Base-by-base conservation (phyloP, 2,113 vertebrate species). In the Forbesichthys papilliferus region DNA sequence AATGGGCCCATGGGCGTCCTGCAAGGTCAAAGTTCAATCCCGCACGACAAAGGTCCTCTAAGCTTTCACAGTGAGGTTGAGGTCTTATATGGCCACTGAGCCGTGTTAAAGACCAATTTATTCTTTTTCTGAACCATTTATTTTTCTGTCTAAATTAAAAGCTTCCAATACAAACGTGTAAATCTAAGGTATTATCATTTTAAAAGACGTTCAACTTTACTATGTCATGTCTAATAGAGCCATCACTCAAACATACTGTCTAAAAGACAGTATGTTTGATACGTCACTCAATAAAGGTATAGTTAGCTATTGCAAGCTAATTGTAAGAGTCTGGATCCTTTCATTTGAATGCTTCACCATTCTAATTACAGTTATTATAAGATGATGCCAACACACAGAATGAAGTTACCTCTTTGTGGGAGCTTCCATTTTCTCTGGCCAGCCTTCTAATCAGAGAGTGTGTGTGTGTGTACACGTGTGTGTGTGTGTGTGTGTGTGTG, bases 11-110 rank as follows among this genome's bases (percentile, higher is more conserved):
- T 46, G 68, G 71, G 68, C 75, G 64, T 65, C 58, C 72, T 59
- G 14, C 51, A 66, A 67, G 74, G 75, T 78, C 60, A 81, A 53
- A 84, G 85, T 64, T 84, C 72, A 80, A 63, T 53, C 77, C 49
- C 34, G 20, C 13, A 64, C 73, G 72, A 7, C 78, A 83, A 69
- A 83, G 72, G 61, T 68, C 67, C 54, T 54, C 64, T 36, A 77
- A 54, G 48, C 58, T 67, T 52, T 58, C 11, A 3, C 52, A 47
- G 64, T 33, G 64, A 14, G 33, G 46, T 56, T 48, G 0, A 63
- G 36, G 36, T 51, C 11, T 55, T 52, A 42, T 6, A 9, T 49
- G 47, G 11, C 9, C 51, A 69, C 34, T 54, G 11, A 61, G 67
- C 49, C 64, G 36, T 8, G 36, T 42, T 42, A 42, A 7, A 42